Evolutionary conservation across 2,888 invertebrate genomes (phyloP), one percentile per base, ranked within the genome.

Genomic region (Acrobasis repandana): DNA sequence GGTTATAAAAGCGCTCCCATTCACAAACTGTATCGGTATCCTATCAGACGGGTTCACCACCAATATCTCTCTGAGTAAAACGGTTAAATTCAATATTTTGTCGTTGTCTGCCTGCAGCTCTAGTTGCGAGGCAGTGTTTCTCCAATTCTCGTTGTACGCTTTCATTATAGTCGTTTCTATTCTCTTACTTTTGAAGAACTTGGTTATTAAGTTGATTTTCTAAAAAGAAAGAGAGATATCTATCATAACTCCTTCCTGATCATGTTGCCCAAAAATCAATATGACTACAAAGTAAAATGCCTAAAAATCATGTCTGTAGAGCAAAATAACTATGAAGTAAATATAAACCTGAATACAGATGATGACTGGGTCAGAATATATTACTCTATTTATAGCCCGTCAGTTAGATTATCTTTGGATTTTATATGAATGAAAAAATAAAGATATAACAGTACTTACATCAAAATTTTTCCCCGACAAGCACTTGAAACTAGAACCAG

Each of bases 31-130:
- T 36, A 87, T 82, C 10, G 79, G 64, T 20, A 82, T 9, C 51
- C 89, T 75, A 2, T 64, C 8, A 0, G 63, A 65, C 0, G 88
- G 87, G 57, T 83, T 67, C 16, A 86, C 48, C 0, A 62, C 56
- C 62, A 89, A 68, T 86, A 89, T 88, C 64, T 79, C 63, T 20
- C 75, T 58, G 50, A 88, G 15, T 14, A 65, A 47, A 88, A 63
- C 0, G 33, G 56, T 10, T 61, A 14, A 4, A 86, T 64, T 6
- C 43, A 18, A 2, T 51, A 43, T 1, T 80, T 43, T 68, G 82
- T 82, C 15, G 20, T 10, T 5, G 56, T 28, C 52, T 79, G 9
- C 77, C 1, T 58, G 38, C 0, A 48, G 28, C 18, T 61, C 63
- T 60, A 72, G 62, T 33, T 47, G 59, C 2, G 34, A 15, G 0